These are phyloP conservation scores for Nothura maculosa DNA, from an alignment of 2,797 vertebrate genomes.

Conservation along the genomic window DNA sequence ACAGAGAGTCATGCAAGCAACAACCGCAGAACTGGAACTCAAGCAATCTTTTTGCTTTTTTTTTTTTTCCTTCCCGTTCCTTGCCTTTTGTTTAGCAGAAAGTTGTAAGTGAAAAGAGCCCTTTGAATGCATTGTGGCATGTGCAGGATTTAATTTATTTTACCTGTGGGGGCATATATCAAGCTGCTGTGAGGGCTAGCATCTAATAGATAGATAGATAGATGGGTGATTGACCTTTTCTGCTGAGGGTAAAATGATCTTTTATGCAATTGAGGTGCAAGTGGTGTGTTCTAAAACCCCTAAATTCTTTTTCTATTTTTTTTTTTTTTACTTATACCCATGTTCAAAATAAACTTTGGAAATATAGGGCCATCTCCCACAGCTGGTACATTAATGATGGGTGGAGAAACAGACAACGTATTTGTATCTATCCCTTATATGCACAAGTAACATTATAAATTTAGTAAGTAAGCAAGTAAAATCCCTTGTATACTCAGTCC, in stretches of 20 bases:
- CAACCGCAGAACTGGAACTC: not conserved
- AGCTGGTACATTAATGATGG: not conserved
- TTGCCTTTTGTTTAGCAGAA: not conserved
- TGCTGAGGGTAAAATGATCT: constrained; percentile 30
- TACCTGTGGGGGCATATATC: constrained; percentile 15
- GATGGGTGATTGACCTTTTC: constrained; percentile 22
- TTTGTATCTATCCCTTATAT: not conserved
- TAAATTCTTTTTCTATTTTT: not conserved
- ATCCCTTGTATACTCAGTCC: not conserved
- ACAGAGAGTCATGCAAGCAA: not conserved
- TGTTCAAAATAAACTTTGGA: not conserved
- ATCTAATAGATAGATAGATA: not conserved
- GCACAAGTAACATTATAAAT: too few relatives aligned
- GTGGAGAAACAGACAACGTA: not conserved
- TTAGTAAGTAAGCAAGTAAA: too few relatives aligned
- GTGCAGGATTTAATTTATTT: constrained; percentile 13
- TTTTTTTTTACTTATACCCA: not conserved
- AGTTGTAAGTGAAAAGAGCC: not conserved
- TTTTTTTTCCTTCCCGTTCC: not conserved
- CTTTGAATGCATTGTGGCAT: not conserved
- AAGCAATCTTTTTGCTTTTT: not conserved
- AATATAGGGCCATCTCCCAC: not conserved
- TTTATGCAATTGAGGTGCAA: not conserved
- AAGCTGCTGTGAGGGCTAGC: not conserved
- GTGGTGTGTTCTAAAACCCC: not conserved